Conservation (phyloP, 2,113 vertebrate genomes). For the Tetraodon nigroviridis region DNA sequence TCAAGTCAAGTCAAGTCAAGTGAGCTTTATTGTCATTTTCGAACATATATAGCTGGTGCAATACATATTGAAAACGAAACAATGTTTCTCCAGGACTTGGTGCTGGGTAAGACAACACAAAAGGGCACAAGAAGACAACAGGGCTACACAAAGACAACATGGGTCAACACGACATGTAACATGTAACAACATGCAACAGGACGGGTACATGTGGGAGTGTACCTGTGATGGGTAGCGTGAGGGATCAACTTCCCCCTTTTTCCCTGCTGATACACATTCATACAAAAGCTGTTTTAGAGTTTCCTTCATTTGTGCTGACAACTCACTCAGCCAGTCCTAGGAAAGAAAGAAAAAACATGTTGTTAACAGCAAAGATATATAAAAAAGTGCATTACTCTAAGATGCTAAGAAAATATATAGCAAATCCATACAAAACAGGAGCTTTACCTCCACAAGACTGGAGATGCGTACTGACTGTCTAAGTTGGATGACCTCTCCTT, state of each 20-base stretch:
- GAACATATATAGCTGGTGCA: too few species aligned
- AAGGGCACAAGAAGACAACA: too few species aligned
- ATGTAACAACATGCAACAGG: too few species aligned
- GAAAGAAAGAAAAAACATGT: not conserved
- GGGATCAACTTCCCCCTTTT: slow-evolving; percentile 82
- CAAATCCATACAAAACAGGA: not conserved
- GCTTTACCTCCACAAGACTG: slow-evolving; percentile 86
- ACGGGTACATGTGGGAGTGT: too few species aligned
- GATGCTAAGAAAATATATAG: not conserved
- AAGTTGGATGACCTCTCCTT: slow-evolving; percentile 89
- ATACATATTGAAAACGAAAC: too few species aligned
- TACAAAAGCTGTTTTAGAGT: slow-evolving; percentile 85
- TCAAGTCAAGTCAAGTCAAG: too few species aligned
- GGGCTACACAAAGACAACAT: too few species aligned
- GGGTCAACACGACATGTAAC: too few species aligned
- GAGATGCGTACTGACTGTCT: slow-evolving; percentile 84
- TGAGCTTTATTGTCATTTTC: too few species aligned
- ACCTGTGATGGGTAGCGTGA: slow-evolving; percentile 92
- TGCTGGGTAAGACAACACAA: too few species aligned
- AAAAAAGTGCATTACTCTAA: not conserved
- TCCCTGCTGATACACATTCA: slow-evolving; percentile 83
- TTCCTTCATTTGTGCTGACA: slow-evolving; percentile 91
- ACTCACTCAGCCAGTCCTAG: slow-evolving; percentile 85
- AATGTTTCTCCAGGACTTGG: too few species aligned
- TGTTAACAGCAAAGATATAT: not conserved